phyloP scores from a whole-genome alignment of 2,797 vertebrate genomes.

The Coilia nasus region DNA sequence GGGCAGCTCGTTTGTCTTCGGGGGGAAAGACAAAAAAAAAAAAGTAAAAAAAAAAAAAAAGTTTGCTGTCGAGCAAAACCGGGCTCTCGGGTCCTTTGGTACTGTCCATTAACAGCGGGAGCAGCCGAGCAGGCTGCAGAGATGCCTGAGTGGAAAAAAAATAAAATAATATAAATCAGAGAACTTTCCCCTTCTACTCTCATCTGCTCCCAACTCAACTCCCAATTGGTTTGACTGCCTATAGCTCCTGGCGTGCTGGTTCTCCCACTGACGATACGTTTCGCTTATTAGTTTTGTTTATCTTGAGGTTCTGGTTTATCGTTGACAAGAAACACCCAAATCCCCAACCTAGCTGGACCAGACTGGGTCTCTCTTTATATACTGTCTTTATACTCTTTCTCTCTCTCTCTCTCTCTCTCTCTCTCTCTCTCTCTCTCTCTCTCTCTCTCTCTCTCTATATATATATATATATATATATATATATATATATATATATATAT shows the following conservation, averaged over 20 bases:
- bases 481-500: background rate
- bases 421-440: no score
- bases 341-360: slow-evolving; percentile 34
- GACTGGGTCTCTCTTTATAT: background rate
- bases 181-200: slow-evolving; percentile 26
- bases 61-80: background rate
- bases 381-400: background rate
- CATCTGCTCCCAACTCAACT: slow-evolving; percentile 35
- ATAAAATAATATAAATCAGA: background rate
- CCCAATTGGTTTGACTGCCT: slow-evolving; percentile 37
- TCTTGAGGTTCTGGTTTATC: slow-evolving; percentile 46
- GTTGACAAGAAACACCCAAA: slow-evolving; percentile 46
- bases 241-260: slow-evolving; percentile 40
- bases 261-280: slow-evolving; percentile 44
- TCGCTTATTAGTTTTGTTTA: slow-evolving; percentile 48
- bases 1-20: slow-evolving; percentile 16
- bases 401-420: background rate
- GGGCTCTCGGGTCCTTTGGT: slow-evolving; percentile 10
- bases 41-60: background rate
- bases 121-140: slow-evolving; percentile 15
- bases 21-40: background rate
- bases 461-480: background rate
- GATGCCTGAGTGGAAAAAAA: slow-evolving; percentile 35
- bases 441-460: no score
- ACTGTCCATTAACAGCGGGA: slow-evolving; percentile 5